Conservation (phyloP, 2,888 invertebrate genomes). For the Tetheella fluctuosa region DNA sequence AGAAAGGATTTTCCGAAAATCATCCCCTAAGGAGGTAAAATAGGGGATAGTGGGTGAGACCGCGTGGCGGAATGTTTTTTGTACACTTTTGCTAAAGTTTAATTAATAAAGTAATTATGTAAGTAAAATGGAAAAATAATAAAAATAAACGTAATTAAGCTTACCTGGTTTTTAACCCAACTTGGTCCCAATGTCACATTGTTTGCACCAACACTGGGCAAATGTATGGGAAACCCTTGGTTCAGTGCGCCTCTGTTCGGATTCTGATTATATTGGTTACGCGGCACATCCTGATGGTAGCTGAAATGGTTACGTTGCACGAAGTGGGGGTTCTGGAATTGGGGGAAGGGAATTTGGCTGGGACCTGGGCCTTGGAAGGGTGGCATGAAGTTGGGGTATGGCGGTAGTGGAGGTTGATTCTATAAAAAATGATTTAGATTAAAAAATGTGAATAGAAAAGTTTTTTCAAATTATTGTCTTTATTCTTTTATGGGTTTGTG, state of each 20-base stretch:
- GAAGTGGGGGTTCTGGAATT: constrained; percentile 58
- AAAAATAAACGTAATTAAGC: constrained; percentile 6
- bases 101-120: no score
- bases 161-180: constrained; percentile 51
- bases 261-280: constrained; percentile 13
- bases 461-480: no score
- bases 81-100: no score
- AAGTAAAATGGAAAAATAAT: no score
- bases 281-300: constrained; percentile 16
- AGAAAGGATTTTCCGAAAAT: no score
- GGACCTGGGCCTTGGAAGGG: constrained; percentile 54
- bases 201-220: constrained; percentile 48
- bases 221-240: constrained; percentile 53
- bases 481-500: no score
- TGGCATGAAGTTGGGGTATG: constrained; percentile 57
- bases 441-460: no score
- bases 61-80: no score
- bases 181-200: constrained; percentile 53
- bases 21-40: no score
- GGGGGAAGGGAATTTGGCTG: constrained; percentile 61
- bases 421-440: constrained; percentile 25
- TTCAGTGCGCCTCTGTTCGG: constrained; percentile 22
- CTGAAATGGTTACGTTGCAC: constrained; percentile 43
- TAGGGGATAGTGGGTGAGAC: no score
- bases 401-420: constrained; percentile 57